Percentiles rank a stretch among this genome's conserved stretches.
These are phyloP conservation scores for Netelia fuscicornis DNA, from an alignment of 2,888 invertebrate species.

Conservation along the genomic window DNA sequence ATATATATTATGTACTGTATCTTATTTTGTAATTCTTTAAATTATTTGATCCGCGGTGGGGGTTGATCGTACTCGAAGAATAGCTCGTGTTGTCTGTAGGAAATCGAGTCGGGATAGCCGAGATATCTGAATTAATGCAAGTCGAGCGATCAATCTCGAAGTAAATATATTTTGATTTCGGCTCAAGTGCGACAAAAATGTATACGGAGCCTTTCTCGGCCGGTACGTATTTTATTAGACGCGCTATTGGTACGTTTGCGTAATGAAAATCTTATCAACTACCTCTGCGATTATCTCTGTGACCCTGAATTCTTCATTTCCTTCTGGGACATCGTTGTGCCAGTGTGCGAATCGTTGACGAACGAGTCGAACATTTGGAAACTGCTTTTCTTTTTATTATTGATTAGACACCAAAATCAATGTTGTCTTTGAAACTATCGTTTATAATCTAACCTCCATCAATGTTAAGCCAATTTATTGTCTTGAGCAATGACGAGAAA, in stretches of 20 bases:
- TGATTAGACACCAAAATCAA: conserved; percentile 72
- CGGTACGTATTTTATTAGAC: too few relatives aligned
- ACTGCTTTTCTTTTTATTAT: conserved; percentile 61
- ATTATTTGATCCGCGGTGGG: conserved; percentile 74
- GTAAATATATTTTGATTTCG: conserved; percentile 22
- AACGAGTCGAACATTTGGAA: conserved; percentile 26
- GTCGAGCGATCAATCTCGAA: conserved; percentile 22
- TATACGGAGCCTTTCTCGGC: background rate
- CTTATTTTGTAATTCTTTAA: conserved; percentile 65
- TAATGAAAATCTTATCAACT: conserved; percentile 8
- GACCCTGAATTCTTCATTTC: conserved; percentile 18
- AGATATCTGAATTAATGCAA: conserved; percentile 36
- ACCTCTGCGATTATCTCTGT: background rate
- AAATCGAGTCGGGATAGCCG: conserved; percentile 22
- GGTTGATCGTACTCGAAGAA: conserved; percentile 23
- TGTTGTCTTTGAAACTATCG: conserved; percentile 72
- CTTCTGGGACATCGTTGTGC: conserved; percentile 7
- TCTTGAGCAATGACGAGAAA: conserved; percentile 72
- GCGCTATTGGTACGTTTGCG: background rate
- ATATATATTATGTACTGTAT: conserved; percentile 11
- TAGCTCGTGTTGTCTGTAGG: conserved; percentile 24
- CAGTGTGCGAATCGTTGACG: background rate
- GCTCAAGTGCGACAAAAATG: conserved; percentile 2
- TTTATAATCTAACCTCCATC: conserved; percentile 72
- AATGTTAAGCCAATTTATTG: conserved; percentile 71